These are phyloP conservation scores for Falco rusticolus DNA, from an alignment of 2,797 vertebrate genomes.

Conservation along the genomic window DNA sequence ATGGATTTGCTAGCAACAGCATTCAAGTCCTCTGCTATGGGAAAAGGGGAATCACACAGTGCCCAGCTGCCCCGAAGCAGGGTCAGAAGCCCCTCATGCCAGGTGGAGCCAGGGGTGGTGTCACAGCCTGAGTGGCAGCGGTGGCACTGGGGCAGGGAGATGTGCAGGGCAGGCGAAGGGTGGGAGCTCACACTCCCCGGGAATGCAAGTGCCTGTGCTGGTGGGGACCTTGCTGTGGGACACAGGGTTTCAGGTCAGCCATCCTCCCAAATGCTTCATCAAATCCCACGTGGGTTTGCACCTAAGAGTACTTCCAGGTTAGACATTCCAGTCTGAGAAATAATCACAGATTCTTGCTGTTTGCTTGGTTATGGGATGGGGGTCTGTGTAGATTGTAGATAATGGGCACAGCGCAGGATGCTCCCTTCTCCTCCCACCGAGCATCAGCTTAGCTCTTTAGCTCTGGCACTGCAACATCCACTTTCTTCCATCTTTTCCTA, in stretches of 20 bases:
- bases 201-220: neutral
- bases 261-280: neutral
- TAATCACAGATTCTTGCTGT: accelerated
- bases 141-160: neutral
- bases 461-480: neutral
- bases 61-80: neutral
- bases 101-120: accelerated
- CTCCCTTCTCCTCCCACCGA: neutral
- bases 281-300: neutral
- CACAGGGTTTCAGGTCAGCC: neutral
- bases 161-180: neutral
- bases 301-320: neutral
- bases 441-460: neutral
- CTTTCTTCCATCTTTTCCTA: neutral
- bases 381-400: neutral
- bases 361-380: neutral
- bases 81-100: neutral
- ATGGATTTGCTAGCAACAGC: neutral
- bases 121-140: neutral
- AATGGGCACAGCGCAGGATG: neutral
- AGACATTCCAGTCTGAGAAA: neutral
- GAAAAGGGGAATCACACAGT: neutral
- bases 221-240: accelerated
- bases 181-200: neutral
- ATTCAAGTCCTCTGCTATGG: accelerated